Percentiles rank a stretch among this genome's conserved stretches.
These are phyloP conservation scores for Drosophila nr. medialis DNA, from an alignment of 2,888 invertebrate species.

Conservation along the genomic window DNA sequence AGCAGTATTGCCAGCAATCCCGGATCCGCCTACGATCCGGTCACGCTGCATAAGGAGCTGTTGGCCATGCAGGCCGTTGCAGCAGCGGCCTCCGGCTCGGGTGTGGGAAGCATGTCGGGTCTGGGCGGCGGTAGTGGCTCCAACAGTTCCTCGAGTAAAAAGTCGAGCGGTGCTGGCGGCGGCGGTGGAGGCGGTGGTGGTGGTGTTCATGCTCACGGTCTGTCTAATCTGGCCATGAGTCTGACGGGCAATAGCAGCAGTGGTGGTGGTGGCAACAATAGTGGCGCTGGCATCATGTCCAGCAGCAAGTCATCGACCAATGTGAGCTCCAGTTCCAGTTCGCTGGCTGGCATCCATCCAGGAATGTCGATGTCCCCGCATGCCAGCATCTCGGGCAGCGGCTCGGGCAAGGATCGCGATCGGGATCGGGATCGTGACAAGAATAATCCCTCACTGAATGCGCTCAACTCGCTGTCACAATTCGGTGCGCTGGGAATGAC, in stretches of 20 bases:
- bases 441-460: conserved; percentile 84
- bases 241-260: conserved; percentile 14
- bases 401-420: conserved; percentile 45
- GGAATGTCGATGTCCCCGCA: conserved; percentile 79
- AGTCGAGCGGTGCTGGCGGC: conserved; percentile 41
- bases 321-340: conserved; percentile 59
- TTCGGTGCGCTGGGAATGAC: conserved; percentile 84
- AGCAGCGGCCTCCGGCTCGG: conserved; percentile 81
- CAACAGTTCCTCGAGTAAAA: conserved; percentile 68
- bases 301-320: conserved; percentile 60
- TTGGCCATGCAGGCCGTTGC: conserved; percentile 85
- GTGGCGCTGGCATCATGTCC: conserved; percentile 54
- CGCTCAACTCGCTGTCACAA: conserved; percentile 84
- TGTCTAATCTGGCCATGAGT: conserved; percentile 62
- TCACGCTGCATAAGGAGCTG: conserved; percentile 84
- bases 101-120: conserved; percentile 50
- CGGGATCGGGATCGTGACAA: conserved; percentile 70
- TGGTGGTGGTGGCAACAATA: conserved; percentile 32
- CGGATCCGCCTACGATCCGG: conserved; percentile 84
- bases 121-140: conserved; percentile 42
- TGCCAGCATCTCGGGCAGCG: conserved; percentile 52
- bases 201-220: conserved; percentile 60
- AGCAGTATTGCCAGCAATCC: conserved; percentile 78
- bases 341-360: conserved; percentile 64
- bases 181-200: conserved; percentile 20